Evolutionary conservation across 2,888 invertebrate species (phyloP), one percentile per base, ranked within the genome.

Genomic region (Toxonevra muliebris): DNA sequence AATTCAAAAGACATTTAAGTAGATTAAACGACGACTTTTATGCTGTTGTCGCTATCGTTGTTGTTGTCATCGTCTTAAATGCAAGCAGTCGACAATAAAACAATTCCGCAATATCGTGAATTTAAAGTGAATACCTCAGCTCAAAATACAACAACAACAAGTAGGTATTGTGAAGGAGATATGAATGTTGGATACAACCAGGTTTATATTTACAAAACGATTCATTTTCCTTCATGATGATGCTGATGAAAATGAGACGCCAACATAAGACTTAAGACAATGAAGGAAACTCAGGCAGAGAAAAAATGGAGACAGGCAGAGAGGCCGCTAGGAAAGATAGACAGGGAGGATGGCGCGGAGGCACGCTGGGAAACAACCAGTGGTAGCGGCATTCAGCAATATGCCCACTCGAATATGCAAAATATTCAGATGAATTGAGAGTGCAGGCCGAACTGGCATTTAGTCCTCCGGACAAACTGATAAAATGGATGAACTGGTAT

Each of bases 1-100:
- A 66, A 66, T 66, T 72, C 70, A 72, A 71, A 73, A 74, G 73
- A 70, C 73, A 70, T 75, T 74, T 73, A 75, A 75, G 73, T 74
- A 73, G 75, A 75, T 75, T 74, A 75, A 74, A 72, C 68, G 71
- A 69, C 72, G 73, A 69, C 67, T 61, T 69, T 70, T 53, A 65
- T 69, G 65, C 58, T 62, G 68, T 50, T 52, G 42, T 67, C 62
- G 41, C 54, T 58, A 65, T 65, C 30, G 68, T 50, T 52, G 42
- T 67, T 67, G 41, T 61, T 58, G 68, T 65, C 30, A 30, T 2
- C 67, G 58, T 63, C 67, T 60, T 63, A 71, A 67, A 67, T 69
- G 62, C 50, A 63, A 58, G 66, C 41, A 50, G 50, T 61, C 65
- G 54, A 42, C 62, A 62, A 65, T 69, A 69, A 69, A 64, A 68